phyloP scores from a whole-genome alignment of 2,797 vertebrate species.

The Artibeus jamaicensis region DNA sequence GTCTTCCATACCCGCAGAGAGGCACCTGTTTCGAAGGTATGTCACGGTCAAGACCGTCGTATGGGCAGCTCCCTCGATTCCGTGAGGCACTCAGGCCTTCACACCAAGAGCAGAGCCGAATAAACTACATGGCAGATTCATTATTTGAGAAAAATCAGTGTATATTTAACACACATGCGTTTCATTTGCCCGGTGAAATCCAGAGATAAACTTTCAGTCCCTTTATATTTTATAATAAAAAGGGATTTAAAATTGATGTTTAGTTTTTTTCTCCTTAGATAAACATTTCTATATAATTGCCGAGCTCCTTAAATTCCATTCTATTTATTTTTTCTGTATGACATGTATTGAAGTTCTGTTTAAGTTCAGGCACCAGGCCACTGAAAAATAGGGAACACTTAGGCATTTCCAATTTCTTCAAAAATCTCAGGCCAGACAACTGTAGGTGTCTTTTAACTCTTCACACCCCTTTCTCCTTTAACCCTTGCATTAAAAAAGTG shows the following conservation, averaged over 20 bases:
- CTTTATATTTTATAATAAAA: constrained; percentile 72
- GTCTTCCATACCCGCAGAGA: background rate
- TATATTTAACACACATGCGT: constrained; percentile 66
- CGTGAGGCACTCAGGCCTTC: background rate
- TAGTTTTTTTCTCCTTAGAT: background rate
- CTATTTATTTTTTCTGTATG: constrained; percentile 71
- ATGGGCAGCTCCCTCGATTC: background rate
- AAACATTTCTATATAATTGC: constrained; percentile 69
- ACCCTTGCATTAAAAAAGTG: background rate
- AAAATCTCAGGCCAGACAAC: constrained; percentile 1
- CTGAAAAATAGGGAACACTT: constrained; percentile 9
- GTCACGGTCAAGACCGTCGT: background rate
- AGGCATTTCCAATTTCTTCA: constrained; percentile 54
- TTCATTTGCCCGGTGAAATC: constrained; percentile 70
- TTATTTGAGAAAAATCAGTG: constrained; percentile 33
- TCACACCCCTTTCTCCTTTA: background rate
- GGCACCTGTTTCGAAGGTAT: background rate
- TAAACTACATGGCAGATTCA: background rate
- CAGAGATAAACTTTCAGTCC: constrained; percentile 72
- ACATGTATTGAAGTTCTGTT: constrained; percentile 70
- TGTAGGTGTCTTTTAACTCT: constrained; percentile 49
- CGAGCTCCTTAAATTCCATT: constrained; percentile 61
- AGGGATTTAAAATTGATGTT: constrained; percentile 63
- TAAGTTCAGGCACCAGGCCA: constrained; percentile 65
- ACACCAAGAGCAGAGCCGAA: background rate